phyloP scores from a whole-genome alignment of 2,888 invertebrate genomes.

The Leptopilina myrica region DNA sequence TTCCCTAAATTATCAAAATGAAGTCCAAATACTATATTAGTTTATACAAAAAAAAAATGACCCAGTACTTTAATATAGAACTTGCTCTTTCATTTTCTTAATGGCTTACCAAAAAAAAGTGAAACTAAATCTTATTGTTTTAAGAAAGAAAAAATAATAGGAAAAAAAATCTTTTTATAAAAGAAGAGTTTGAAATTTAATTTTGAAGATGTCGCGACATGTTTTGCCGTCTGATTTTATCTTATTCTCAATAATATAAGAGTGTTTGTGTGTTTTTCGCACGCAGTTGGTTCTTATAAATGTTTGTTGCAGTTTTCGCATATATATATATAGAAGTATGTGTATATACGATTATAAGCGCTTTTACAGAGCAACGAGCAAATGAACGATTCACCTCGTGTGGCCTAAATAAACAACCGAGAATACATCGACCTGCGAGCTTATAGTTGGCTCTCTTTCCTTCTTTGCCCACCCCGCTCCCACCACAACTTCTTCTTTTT shows the following conservation, averaged over 20 bases:
- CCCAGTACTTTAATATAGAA: too few species aligned
- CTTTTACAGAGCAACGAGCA: conserved; percentile 58
- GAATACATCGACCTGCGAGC: conserved; percentile 75
- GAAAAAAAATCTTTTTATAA: too few species aligned
- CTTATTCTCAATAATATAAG: background rate
- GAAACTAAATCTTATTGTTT: too few species aligned
- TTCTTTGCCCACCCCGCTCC: conserved; percentile 43
- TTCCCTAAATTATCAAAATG: too few species aligned
- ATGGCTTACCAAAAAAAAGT: too few species aligned
- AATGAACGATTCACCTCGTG: conserved; percentile 72
- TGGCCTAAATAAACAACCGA: conserved; percentile 77
- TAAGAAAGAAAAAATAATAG: too few species aligned
- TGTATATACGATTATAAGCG: conserved; percentile 47
- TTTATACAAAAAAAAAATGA: too few species aligned
- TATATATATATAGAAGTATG: background rate
- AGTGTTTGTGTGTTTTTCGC: background rate
- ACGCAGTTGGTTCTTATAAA: conserved; percentile 24
- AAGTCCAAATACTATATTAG: too few species aligned
- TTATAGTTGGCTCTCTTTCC: conserved; percentile 56
- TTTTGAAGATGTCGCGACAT: conserved; percentile 25
- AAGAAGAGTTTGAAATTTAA: conserved; percentile 9
- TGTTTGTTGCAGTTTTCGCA: conserved; percentile 15
- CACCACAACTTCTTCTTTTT: conserved; percentile 50
- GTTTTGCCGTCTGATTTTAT: conserved; percentile 20
- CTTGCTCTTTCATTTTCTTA: too few species aligned